Evolutionary conservation across 2,888 invertebrate species (phyloP).

Genomic region (Abscondita cerata): DNA sequence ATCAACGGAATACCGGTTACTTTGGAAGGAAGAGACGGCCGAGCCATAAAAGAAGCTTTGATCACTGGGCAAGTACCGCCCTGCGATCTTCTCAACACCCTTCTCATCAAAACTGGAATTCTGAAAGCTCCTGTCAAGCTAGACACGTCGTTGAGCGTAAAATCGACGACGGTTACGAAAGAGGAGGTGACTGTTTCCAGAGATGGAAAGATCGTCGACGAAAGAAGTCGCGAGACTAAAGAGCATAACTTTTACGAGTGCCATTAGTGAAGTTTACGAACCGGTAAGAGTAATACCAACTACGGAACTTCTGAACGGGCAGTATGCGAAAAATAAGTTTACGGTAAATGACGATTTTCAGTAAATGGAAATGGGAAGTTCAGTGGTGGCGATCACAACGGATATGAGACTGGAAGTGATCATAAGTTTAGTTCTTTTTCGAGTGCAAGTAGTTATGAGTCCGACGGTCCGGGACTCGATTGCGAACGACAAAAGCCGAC

Average conservation of each 20-base stretch:
- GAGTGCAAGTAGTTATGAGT: conserved; percentile 56
- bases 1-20: conserved; percentile 75
- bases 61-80: conserved; percentile 74
- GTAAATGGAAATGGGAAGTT: conserved; percentile 42
- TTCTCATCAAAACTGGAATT: conserved; percentile 71
- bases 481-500: conserved; percentile 23
- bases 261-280: conserved; percentile 72
- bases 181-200: conserved; percentile 74
- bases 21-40: conserved; percentile 71
- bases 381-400: conserved; percentile 53
- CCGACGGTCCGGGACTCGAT: conserved; percentile 46
- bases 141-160: conserved; percentile 74
- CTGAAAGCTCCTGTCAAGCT: conserved; percentile 72
- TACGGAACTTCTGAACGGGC: conserved; percentile 52
- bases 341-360: conserved; percentile 22
- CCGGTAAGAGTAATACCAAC: conserved; percentile 60
- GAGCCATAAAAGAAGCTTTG: conserved; percentile 71
- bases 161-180: conserved; percentile 72
- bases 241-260: conserved; percentile 74
- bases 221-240: conserved; percentile 72
- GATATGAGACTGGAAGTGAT: conserved; percentile 54
- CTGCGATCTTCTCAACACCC: conserved; percentile 73
- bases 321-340: conserved; percentile 41
- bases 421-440: conserved; percentile 55
- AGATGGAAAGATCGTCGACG: conserved; percentile 73